Percentiles rank a stretch among this genome's conserved stretches.
phyloP scores from a whole-genome alignment of 2,113 vertebrate species.

The Cyphomyrus discorhynchus region DNA sequence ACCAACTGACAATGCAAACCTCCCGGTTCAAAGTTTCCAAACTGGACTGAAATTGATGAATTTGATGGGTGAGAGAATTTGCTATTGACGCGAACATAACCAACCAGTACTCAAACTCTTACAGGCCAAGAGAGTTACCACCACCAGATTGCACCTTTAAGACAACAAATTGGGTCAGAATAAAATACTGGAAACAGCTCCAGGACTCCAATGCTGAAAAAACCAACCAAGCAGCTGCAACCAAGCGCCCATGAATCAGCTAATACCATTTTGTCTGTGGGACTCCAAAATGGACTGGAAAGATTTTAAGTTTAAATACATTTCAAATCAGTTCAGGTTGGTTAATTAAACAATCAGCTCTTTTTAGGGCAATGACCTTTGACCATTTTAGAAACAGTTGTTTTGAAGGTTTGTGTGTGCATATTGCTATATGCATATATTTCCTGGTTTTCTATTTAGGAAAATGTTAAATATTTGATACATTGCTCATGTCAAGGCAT shows the following conservation, averaged over 20 bases:
- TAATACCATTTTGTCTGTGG: background rate
- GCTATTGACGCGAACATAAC: background rate
- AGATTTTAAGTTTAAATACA: background rate
- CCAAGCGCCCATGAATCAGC: background rate
- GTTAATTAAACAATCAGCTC: background rate
- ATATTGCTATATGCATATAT: background rate
- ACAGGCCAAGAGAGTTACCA: background rate
- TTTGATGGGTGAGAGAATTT: background rate
- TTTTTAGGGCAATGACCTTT: background rate
- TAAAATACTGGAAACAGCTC: background rate
- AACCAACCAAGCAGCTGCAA: background rate
- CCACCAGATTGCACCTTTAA: background rate
- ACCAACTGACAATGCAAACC: background rate
- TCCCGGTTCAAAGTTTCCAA: background rate
- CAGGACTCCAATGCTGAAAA: background rate
- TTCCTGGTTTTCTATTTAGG: background rate
- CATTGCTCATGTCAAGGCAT: background rate
- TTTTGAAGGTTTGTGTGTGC: background rate
- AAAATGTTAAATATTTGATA: background rate
- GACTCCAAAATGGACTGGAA: background rate
- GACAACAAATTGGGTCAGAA: background rate
- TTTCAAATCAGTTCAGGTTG: background rate
- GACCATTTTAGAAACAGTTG: background rate
- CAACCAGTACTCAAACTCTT: background rate
- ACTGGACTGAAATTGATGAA: background rate